Conservation (phyloP, 2,113 vertebrate genomes). For the Aplodontia rufa region DNA sequence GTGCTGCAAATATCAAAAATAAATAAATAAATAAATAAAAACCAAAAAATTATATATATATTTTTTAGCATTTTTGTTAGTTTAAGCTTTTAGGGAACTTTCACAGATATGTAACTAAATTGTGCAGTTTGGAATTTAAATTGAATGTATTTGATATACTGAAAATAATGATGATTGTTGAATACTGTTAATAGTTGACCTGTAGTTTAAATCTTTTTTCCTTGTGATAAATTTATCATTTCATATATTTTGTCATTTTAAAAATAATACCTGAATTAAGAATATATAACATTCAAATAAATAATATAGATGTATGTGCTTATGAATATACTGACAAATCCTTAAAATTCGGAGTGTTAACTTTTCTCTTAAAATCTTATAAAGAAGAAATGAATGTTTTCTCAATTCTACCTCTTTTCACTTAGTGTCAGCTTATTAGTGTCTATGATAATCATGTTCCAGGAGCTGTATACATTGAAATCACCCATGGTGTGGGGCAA, state of each 20-base stretch:
- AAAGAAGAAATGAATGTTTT: not conserved
- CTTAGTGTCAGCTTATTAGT: not conserved
- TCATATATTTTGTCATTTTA: not conserved
- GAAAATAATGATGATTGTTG: not conserved
- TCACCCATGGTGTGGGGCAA: not conserved
- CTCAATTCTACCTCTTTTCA: constrained; percentile 15
- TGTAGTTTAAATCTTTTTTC: constrained; percentile 27
- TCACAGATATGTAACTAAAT: not conserved
- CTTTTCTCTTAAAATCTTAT: constrained; percentile 26
- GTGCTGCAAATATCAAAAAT: not conserved
- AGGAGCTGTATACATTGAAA: not conserved
- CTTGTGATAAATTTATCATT: not conserved
- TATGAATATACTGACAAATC: not conserved
- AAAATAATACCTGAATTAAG: constrained; percentile 29
- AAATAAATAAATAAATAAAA: not conserved
- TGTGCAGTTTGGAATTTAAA: constrained; percentile 13
- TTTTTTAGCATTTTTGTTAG: not conserved
- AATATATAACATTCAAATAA: not conserved
- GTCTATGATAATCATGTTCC: not conserved
- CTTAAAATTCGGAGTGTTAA: not conserved
- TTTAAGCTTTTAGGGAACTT: not conserved
- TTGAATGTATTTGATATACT: not conserved
- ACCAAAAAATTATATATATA: not conserved
- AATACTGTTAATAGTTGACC: not conserved
- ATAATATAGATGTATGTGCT: not conserved